Conservation (phyloP, 1,140 invertebrate species). For the Sinella curviseta region DNA sequence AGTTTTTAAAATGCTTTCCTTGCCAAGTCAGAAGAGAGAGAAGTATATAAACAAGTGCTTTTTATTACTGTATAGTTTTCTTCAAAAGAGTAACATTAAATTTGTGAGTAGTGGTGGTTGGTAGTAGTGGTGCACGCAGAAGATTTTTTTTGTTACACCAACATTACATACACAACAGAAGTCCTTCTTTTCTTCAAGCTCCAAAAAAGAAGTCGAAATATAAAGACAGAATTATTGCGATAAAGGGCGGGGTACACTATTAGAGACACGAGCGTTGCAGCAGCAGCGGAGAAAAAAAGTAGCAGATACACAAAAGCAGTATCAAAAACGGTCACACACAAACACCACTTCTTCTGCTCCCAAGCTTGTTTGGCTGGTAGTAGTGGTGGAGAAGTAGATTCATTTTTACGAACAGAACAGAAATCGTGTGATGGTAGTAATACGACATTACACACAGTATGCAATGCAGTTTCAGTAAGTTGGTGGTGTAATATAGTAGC, state of each 20-base stretch:
- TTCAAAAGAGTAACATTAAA: not conserved
- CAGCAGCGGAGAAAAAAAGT: not conserved
- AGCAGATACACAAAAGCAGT: not conserved
- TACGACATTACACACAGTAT: not conserved
- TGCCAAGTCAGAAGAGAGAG: not conserved
- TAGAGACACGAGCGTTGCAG: not conserved
- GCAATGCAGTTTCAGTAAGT: not conserved
- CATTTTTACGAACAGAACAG: not conserved
- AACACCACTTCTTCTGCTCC: not conserved
- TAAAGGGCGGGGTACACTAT: conserved; percentile 13
- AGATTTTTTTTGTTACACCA: too few species aligned
- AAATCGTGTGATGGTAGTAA: not conserved
- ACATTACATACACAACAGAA: not conserved
- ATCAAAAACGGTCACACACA: conserved; percentile 5
- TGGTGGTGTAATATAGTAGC: conserved; percentile 7
- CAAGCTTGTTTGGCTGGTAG: not conserved
- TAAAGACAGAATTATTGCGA: not conserved
- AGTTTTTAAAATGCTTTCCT: not conserved
- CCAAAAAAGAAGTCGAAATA: not conserved
- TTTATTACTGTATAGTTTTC: conserved; percentile 2
- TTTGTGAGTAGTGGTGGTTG: not conserved
- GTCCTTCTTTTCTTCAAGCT: not conserved
- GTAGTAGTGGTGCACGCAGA: not conserved
- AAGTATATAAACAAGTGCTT: conserved; percentile 17
- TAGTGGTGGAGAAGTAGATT: not conserved